Conservation (phyloP, 2,797 vertebrate genomes). For the Aselliscus stoliczkanus region DNA sequence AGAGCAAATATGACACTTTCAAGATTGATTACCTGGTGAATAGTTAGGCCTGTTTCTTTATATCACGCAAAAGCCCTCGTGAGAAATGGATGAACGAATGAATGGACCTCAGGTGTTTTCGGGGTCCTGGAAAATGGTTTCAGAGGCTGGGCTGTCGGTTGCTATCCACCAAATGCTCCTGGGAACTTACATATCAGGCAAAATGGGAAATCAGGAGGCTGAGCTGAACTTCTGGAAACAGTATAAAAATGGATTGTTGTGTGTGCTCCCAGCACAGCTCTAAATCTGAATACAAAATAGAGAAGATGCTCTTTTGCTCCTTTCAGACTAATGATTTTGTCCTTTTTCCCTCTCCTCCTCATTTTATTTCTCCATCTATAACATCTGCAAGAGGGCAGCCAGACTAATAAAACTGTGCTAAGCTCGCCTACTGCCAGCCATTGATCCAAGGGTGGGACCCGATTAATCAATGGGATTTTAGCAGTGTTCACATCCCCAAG, state of each 20-base stretch:
- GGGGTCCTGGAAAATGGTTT: not conserved
- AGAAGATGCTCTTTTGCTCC: constrained; percentile 66
- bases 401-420: constrained; percentile 44
- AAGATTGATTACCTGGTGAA: not conserved
- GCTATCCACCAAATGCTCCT: not conserved
- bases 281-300: constrained; percentile 69
- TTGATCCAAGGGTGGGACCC: constrained; percentile 66
- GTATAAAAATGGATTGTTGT: constrained; percentile 39
- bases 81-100: not conserved
- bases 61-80: not conserved
- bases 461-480: constrained; percentile 63
- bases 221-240: constrained; percentile 36
- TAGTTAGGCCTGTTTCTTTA: not conserved
- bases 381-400: constrained; percentile 58
- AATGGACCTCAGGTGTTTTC: constrained; percentile 8
- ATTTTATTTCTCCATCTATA: constrained; percentile 69
- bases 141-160: not conserved
- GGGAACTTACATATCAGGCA: not conserved
- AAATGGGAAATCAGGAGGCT: constrained; percentile 43
- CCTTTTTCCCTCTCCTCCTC: constrained; percentile 65
- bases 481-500: not conserved
- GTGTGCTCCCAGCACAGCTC: not conserved
- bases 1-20: constrained; percentile 17
- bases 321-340: constrained; percentile 70
- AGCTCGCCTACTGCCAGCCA: constrained; percentile 64